Conservation (phyloP, 1,140 invertebrate species). For the Drosophila sulfurigaster region DNA sequence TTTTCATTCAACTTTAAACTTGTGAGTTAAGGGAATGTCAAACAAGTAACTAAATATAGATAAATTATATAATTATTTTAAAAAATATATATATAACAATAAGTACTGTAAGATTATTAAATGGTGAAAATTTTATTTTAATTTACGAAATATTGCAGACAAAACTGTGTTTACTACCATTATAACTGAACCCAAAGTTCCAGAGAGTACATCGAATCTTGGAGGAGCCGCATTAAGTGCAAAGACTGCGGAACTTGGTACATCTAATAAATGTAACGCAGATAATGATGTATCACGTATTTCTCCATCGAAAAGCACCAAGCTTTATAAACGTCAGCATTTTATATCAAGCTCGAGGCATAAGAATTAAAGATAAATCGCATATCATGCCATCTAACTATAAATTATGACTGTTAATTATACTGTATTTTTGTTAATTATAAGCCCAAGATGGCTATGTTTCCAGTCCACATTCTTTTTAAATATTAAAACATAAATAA, state of each 20-base stretch:
- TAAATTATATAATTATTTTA: too few species aligned
- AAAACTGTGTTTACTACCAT: neutral
- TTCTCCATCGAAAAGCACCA: slow-evolving; percentile 61
- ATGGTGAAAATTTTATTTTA: neutral
- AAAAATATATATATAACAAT: too few species aligned
- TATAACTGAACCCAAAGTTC: slow-evolving; percentile 81
- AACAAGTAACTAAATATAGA: too few species aligned
- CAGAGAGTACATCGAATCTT: slow-evolving; percentile 88
- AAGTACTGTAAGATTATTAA: too few species aligned
- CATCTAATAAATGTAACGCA: slow-evolving; percentile 86
- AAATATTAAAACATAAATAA: too few species aligned
- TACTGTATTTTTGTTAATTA: neutral
- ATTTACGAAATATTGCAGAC: slow-evolving; percentile 6
- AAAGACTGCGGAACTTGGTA: slow-evolving; percentile 89
- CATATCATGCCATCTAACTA: neutral
- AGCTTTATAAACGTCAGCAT: slow-evolving; percentile 92
- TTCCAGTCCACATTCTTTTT: neutral
- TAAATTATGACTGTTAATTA: neutral
- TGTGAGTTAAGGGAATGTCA: too few species aligned
- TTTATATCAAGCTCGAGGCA: slow-evolving; percentile 89
- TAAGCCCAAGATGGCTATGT: neutral
- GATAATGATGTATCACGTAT: slow-evolving; percentile 6
- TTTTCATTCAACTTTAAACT: too few species aligned
- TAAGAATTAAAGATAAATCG: slow-evolving; percentile 7
- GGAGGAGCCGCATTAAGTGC: slow-evolving; percentile 89